Evolutionary conservation across 2,113 vertebrate genomes (phyloP).

Genomic region (Chaenogobius annularis): DNA sequence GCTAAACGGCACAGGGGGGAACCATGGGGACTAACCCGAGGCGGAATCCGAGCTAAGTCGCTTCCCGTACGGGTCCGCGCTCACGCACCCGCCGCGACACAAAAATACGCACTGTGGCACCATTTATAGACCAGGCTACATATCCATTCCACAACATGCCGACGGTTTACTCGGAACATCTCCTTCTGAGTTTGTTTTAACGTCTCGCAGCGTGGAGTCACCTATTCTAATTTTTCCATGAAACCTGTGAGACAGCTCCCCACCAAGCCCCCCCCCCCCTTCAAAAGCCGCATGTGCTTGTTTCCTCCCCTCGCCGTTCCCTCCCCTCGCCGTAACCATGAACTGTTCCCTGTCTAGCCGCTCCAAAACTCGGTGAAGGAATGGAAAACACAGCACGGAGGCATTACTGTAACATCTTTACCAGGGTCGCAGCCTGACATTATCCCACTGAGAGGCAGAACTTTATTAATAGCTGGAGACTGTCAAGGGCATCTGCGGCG

Average conservation of each 20-base stretch:
- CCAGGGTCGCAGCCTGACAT: conserved; percentile 51
- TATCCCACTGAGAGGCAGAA: conserved; percentile 50
- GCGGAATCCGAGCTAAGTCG: conserved; percentile 53
- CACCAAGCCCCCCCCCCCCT: conserved; percentile 9
- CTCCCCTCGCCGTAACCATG: conserved; percentile 19
- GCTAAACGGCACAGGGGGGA: conserved; percentile 10
- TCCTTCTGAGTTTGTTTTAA: conserved; percentile 46
- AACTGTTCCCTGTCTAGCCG: conserved; percentile 7
- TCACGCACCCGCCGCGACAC: conserved; percentile 33
- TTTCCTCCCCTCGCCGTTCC: conserved; percentile 22
- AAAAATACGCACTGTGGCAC: conserved; percentile 47
- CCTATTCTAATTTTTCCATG: conserved; percentile 22
- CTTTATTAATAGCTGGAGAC: conserved; percentile 66
- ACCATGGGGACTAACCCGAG: conserved; percentile 6
- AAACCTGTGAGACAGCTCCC: conserved; percentile 21
- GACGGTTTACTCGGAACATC: conserved; percentile 52
- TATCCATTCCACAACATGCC: conserved; percentile 47
- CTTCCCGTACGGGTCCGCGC: conserved; percentile 23
- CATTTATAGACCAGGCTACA: conserved; percentile 24
- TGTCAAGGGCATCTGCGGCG: conserved; percentile 49
- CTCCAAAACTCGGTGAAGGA: conserved; percentile 15
- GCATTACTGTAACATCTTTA: conserved; percentile 30
- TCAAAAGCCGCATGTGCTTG: conserved; percentile 13
- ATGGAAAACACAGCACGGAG: conserved; percentile 46
- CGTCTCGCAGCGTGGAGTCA: conserved; percentile 19